These are phyloP conservation scores for Anadara kagoshimensis DNA, from an alignment of 1,140 invertebrate species.

Conservation along the genomic window DNA sequence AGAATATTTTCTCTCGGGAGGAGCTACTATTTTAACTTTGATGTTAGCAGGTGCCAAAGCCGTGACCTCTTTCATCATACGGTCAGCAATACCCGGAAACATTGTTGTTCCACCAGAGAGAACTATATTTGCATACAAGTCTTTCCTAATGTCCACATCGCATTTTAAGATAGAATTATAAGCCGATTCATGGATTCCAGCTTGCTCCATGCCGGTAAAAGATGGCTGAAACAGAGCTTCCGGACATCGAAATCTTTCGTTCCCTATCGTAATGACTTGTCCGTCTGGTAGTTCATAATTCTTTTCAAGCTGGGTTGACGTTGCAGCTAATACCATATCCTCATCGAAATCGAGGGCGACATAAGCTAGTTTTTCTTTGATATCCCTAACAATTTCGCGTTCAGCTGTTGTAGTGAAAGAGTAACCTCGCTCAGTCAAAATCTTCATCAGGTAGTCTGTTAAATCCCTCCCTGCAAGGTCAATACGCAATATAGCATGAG, in stretches of 20 bases:
- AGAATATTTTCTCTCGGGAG: slow-evolving; percentile 58
- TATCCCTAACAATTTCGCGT: slow-evolving; percentile 85
- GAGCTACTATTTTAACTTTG: slow-evolving; percentile 43
- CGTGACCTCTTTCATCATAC: slow-evolving; percentile 36
- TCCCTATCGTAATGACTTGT: slow-evolving; percentile 83
- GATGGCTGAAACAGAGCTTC: slow-evolving; percentile 83
- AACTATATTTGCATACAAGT: slow-evolving; percentile 34
- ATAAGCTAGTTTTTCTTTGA: slow-evolving; percentile 89
- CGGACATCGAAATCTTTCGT: slow-evolving; percentile 77
- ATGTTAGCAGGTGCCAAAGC: slow-evolving; percentile 33
- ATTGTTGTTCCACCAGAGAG: slow-evolving; percentile 38
- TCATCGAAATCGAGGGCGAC: slow-evolving; percentile 84
- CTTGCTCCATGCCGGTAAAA: slow-evolving; percentile 60
- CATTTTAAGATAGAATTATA: slow-evolving; percentile 40
- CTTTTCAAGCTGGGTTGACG: slow-evolving; percentile 38
- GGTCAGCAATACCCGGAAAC: slow-evolving; percentile 33
- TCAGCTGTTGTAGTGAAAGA: slow-evolving; percentile 88
- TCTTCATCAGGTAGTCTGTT: slow-evolving; percentile 95
- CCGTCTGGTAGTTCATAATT: slow-evolving; percentile 47
- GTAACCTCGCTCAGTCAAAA: slow-evolving; percentile 86
- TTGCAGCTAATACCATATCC: slow-evolving; percentile 30
- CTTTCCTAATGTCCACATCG: slow-evolving; percentile 41
- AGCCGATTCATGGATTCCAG: slow-evolving; percentile 43
- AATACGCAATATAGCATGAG: slow-evolving; percentile 94
- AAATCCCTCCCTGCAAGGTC: slow-evolving; percentile 92